Evolutionary conservation across 1,140 invertebrate genomes (phyloP), one percentile per base, ranked within the genome.

Genomic region (Heliconius congener): DNA sequence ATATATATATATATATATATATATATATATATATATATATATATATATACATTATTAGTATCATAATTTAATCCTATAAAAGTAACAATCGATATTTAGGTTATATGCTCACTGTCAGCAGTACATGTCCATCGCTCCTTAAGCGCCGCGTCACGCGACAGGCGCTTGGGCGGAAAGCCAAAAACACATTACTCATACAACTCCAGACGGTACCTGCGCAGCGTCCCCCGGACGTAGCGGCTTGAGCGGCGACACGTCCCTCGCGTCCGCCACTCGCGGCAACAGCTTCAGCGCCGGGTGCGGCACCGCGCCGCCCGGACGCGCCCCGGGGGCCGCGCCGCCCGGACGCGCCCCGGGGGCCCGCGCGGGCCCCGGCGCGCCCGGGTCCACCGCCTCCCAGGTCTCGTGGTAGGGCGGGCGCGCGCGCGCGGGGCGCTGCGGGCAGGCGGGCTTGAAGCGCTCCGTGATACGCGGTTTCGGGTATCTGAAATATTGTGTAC

Each of bases 171-270:
- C 30, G 30, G 1, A 30, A 2, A 30, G 30, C 1, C 2, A 30
- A 1, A 2, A 30, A 30, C 30, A 30, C 2, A 30, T 30, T 1
- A 30, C 1, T 30, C 2, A 30, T 34, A 34, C 30, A 34, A 34
- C 42, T 13, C 23, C 0, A 46, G 16, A 46, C 13, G 16, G 3
- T 42, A 84, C 85, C 80, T 85, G 83, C 34, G 78, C 73, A 3
- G 19, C 85, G 84, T 82, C 89, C 80, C 73, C 73, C 73, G 57
- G 84, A 42, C 72, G 85, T 80, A 84, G 82, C 76, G 84, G 84
- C 84, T 79, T 92, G 81, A 87, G 88, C 30, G 85, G 85, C 16
- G 82, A 79, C n/a, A 76, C 18, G 16, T 79, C 82, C 42, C 77
- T 3, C 30, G 50, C 55, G 30, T 74, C 78, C 60, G 52, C 8